These are phyloP conservation scores for Drosophila pseudoananassae DNA, from an alignment of 1,140 invertebrate species.

Conservation along the genomic window DNA sequence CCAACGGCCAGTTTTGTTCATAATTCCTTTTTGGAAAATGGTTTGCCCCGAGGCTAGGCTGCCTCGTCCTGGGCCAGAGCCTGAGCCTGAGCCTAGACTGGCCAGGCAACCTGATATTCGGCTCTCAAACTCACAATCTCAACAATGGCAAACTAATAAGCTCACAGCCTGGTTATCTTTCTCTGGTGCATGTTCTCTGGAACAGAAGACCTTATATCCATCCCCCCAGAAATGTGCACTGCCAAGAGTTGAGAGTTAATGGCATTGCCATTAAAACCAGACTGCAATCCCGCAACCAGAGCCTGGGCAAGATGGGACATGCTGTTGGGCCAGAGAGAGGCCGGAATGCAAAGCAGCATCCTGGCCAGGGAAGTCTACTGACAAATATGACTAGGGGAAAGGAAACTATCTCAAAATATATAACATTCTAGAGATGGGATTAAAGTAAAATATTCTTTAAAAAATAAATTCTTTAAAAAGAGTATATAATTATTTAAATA, in stretches of 20 bases:
- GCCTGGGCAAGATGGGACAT: constrained; percentile 31
- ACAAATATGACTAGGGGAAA: constrained; percentile 62
- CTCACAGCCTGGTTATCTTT: constrained; percentile 21
- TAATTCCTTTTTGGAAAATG: constrained; percentile 59
- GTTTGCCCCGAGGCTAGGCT: constrained; percentile 32
- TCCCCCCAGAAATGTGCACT: constrained; percentile 34
- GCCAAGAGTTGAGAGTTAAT: constrained; percentile 57
- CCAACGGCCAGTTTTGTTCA: constrained; percentile 57
- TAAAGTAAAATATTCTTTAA: background rate
- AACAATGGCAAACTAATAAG: constrained; percentile 61
- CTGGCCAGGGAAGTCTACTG: constrained; percentile 19
- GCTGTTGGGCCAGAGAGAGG: constrained; percentile 33
- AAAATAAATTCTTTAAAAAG: too few relatives aligned
- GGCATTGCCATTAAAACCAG: constrained; percentile 49
- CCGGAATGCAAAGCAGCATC: constrained; percentile 7
- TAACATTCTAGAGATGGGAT: constrained; percentile 3
- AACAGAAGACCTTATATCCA: constrained; percentile 9
- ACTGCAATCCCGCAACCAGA: background rate
- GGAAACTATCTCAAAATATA: constrained; percentile 67
- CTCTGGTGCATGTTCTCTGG: constrained; percentile 12
- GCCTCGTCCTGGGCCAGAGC: constrained; percentile 10
- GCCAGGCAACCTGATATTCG: constrained; percentile 47
- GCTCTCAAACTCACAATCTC: constrained; percentile 48
- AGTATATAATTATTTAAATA: too few relatives aligned
- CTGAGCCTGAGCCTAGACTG: background rate